A percentile compares a stretch with the other conserved stretches of the same genome.
Conservation (phyloP, 2,797 vertebrate species). For the Sebastes diploproa region DNA sequence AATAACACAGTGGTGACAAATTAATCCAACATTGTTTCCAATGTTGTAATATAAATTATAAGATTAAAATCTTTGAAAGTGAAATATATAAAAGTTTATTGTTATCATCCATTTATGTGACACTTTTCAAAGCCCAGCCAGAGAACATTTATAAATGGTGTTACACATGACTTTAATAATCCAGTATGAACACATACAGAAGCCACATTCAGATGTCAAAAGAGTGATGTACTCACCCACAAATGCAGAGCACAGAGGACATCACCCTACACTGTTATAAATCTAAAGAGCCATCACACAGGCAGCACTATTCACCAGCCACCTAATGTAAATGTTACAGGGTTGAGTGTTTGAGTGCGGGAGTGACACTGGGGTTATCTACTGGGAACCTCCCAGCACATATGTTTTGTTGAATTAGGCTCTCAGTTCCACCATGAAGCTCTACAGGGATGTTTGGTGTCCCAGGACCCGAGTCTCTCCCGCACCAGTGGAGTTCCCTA, state of each 20-base stretch:
- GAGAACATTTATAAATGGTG: constrained; percentile 2
- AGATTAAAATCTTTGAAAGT: neutral
- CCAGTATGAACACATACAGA: constrained; percentile 7
- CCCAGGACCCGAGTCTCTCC: neutral
- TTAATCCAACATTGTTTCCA: neutral
- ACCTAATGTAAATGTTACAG: constrained; percentile 39
- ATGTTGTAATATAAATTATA: neutral
- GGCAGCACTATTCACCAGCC: constrained; percentile 30
- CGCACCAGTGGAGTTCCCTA: neutral
- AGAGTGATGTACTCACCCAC: neutral
- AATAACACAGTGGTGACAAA: constrained; percentile 13
- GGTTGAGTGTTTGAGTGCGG: constrained; percentile 42
- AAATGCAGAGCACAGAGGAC: constrained; percentile 15
- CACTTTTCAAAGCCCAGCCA: neutral
- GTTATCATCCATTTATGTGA: neutral
- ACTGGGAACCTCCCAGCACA: constrained; percentile 29
- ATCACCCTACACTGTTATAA: constrained; percentile 8
- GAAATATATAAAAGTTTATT: neutral
- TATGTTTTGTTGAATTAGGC: constrained; percentile 36
- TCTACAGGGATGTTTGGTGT: neutral
- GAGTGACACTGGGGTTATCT: constrained; percentile 56
- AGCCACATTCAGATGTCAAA: constrained; percentile 11
- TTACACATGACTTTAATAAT: constrained; percentile 23
- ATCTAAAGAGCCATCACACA: constrained; percentile 32
- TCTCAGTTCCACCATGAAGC: neutral